Evolutionary conservation across 2,888 invertebrate species (phyloP).

Genomic region (Mimumesa dahlbomi): DNA sequence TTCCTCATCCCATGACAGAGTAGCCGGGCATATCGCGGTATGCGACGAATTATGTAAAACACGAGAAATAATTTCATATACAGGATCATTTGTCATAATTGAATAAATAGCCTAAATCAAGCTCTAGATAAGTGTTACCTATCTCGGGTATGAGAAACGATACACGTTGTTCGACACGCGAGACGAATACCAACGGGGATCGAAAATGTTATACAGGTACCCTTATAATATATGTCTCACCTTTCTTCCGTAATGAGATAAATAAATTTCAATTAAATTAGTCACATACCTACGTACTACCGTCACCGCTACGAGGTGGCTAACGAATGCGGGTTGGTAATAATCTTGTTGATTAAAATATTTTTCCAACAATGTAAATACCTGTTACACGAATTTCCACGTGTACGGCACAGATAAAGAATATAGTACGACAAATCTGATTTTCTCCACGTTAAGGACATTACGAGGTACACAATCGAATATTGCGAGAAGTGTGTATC

Average conservation of each 20-base stretch:
- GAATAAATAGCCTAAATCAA: no score
- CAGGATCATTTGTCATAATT: no score
- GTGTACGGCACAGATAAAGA: no score
- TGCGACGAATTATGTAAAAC: constrained; percentile 17
- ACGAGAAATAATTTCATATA: not conserved
- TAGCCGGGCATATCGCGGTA: not conserved
- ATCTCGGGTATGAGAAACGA: no score
- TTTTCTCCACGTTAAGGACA: no score
- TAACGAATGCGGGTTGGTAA: constrained; percentile 48
- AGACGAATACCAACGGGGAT: not conserved
- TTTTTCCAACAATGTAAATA: constrained; percentile 1
- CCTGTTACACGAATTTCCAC: no score
- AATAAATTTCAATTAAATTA: constrained; percentile 27
- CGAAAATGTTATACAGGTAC: constrained; percentile 52
- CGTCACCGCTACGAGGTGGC: no score
- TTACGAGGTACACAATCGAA: no score
- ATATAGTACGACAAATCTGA: no score
- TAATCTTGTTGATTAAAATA: no score
- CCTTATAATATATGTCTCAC: constrained; percentile 29
- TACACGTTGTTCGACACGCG: not conserved
- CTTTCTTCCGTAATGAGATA: constrained; percentile 17
- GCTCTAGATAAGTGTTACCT: no score
- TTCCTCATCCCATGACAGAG: constrained; percentile 64
- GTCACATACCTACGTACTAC: not conserved
- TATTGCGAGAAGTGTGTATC: no score